Conservation (phyloP, 2,113 vertebrate genomes). For the Oreochromis aureus region DNA sequence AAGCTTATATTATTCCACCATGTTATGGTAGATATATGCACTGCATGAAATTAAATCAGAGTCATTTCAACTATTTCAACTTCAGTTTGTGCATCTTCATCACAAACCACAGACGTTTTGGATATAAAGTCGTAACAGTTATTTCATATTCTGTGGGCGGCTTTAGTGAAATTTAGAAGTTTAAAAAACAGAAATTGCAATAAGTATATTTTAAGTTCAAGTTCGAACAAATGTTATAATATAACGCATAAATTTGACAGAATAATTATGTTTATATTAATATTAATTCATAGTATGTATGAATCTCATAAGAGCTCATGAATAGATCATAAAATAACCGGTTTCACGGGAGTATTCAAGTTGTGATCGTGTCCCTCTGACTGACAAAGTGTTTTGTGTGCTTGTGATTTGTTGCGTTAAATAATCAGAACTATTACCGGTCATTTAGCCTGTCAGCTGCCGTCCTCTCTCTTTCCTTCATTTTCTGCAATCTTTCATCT, state of each 20-base stretch:
- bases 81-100: not conserved
- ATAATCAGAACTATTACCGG: not conserved
- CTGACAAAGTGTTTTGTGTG: not conserved
- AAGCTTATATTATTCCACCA: not conserved
- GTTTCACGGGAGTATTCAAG: not conserved
- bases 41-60: not conserved
- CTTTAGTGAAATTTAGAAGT: not conserved
- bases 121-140: not conserved
- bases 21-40: not conserved
- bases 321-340: not conserved
- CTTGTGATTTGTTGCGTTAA: not conserved
- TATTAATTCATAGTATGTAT: not conserved
- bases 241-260: not conserved
- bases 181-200: not conserved
- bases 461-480: not conserved
- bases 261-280: not conserved
- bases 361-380: not conserved
- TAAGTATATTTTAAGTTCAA: not conserved
- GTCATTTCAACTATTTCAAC: not conserved
- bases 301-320: not conserved
- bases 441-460: not conserved
- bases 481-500: slow-evolving; percentile 19
- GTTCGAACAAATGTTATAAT: not conserved
- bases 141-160: not conserved
- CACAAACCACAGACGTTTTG: not conserved